A percentile compares a stretch with the other conserved stretches of the same genome.
Conservation (phyloP, 2,113 vertebrate genomes). For the Nesoenas mayeri region DNA sequence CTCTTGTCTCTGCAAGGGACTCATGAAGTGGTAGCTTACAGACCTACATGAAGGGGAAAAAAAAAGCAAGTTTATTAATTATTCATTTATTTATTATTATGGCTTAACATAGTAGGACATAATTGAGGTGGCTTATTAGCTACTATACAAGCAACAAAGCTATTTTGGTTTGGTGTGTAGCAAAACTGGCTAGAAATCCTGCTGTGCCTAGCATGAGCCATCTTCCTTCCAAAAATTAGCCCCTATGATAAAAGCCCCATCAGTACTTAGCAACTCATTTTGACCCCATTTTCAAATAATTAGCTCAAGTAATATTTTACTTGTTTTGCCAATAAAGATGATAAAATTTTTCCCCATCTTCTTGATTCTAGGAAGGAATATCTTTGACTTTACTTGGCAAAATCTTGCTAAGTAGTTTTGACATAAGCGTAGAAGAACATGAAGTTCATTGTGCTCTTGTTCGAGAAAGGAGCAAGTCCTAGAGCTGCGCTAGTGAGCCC, state of each 20-base stretch:
- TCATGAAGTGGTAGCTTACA: not conserved
- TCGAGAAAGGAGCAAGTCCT: not conserved
- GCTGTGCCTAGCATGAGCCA: not conserved
- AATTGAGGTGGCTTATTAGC: not conserved
- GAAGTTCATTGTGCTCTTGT: not conserved
- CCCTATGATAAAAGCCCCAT: not conserved
- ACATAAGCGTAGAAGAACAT: not conserved
- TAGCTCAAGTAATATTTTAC: not conserved
- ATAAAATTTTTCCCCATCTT: not conserved
- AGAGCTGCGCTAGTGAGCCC: not conserved
- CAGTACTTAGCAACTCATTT: not conserved
- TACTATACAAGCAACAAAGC: not conserved
- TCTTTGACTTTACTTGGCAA: not conserved
- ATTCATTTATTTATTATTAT: not conserved
- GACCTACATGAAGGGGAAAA: not conserved
- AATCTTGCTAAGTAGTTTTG: not conserved
- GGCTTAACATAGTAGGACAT: rapidly evolving
- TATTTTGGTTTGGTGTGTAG: not conserved
- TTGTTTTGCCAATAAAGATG: not conserved
- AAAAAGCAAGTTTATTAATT: not conserved
- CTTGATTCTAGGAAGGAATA: not conserved
- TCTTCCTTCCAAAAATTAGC: not conserved
- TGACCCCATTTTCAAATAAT: not conserved
- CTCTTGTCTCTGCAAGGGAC: not conserved
- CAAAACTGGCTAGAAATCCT: not conserved